Conservation (phyloP, 2,113 vertebrate species). For the Leucopsar rothschildi region DNA sequence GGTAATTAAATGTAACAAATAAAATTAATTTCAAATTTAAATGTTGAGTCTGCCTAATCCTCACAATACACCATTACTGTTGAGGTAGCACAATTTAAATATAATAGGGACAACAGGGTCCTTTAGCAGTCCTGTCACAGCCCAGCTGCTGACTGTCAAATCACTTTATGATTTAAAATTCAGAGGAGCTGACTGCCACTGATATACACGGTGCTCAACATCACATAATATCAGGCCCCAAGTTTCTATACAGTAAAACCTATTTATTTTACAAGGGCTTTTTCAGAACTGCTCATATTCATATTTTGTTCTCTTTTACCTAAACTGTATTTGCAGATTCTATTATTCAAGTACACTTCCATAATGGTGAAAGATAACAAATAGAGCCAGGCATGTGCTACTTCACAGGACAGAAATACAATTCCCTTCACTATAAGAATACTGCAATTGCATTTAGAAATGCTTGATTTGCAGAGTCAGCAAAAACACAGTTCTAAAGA, state of each 20-base stretch:
- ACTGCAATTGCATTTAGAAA: background rate
- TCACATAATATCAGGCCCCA: background rate
- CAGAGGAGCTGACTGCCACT: background rate
- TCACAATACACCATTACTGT: background rate
- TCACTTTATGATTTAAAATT: background rate
- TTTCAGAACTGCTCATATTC: background rate
- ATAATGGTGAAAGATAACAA: slow-evolving; percentile 22
- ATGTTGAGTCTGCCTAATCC: background rate
- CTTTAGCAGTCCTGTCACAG: background rate
- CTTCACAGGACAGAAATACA: background rate
- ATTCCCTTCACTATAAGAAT: background rate
- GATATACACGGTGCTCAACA: background rate
- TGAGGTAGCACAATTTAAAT: background rate
- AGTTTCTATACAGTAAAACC: background rate
- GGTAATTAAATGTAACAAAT: slow-evolving; percentile 23
- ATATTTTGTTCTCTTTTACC: background rate
- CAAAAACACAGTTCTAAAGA: background rate
- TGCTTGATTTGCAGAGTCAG: background rate
- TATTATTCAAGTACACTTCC: slow-evolving; percentile 7
- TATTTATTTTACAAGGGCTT: background rate
- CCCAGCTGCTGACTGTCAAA: background rate
- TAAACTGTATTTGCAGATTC: background rate
- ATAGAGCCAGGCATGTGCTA: background rate
- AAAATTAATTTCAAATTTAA: slow-evolving; percentile 21
- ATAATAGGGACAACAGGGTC: background rate